These are phyloP conservation scores for Orientallactaga bullata DNA, from an alignment of 2,113 vertebrate genomes.

Conservation along the genomic window DNA sequence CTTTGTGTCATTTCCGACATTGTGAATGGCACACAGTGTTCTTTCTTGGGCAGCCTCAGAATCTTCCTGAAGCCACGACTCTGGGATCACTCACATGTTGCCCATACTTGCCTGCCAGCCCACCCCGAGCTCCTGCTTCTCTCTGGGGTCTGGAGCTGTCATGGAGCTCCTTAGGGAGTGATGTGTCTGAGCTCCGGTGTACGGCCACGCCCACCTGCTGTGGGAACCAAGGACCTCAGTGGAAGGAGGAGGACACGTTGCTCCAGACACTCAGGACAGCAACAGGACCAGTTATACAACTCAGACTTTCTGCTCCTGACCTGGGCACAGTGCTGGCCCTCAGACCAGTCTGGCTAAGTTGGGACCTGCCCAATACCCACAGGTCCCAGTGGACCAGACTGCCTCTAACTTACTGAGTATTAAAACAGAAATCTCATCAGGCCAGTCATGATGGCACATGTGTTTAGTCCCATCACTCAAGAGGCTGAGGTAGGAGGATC, in stretches of 20 bases:
- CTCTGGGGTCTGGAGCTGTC: not conserved
- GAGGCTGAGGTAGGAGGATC: no score
- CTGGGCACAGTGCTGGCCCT: not conserved
- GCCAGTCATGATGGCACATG: no score
- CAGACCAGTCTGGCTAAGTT: not conserved
- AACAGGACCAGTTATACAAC: not conserved
- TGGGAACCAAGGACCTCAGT: not conserved
- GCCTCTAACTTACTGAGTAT: not conserved
- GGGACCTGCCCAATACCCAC: not conserved
- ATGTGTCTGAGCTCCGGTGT: no score
- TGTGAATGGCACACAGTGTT: no score
- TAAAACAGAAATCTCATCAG: not conserved
- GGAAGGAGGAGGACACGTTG: no score
- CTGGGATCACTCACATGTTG: not conserved
- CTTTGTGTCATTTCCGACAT: not conserved
- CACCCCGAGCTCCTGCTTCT: not conserved
- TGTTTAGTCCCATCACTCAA: no score
- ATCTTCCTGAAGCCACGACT: not conserved
- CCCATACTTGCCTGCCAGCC: not conserved
- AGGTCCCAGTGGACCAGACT: not conserved
- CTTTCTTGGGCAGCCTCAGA: not conserved
- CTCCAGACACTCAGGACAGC: not conserved
- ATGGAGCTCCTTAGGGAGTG: not conserved
- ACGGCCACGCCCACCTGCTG: not conserved
- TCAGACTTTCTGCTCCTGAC: not conserved